Evolutionary conservation across 2,113 vertebrate species (phyloP).

Genomic region (Camelus dromedarius): DNA sequence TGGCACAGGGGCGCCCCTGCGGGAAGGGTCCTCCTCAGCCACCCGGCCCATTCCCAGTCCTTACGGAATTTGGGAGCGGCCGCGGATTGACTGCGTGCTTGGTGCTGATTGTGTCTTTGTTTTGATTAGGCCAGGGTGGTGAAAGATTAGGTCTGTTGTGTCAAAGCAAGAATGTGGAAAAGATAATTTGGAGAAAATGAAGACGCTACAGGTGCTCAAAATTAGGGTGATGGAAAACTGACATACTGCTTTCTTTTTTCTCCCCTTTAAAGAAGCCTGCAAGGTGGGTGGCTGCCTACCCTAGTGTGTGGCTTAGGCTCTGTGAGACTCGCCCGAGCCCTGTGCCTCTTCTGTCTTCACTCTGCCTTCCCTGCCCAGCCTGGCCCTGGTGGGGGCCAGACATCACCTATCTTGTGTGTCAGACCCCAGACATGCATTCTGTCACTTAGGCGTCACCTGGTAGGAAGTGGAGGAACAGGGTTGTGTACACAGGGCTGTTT

Average conservation of each 20-base stretch:
- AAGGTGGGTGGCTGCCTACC: accelerated
- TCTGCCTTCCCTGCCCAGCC: neutral
- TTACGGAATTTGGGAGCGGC: accelerated
- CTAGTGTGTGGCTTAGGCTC: too few relatives aligned
- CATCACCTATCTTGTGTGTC: accelerated
- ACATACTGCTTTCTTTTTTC: accelerated
- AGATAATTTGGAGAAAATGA: neutral
- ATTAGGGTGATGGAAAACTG: neutral
- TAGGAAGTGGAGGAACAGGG: accelerated
- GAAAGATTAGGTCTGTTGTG: neutral
- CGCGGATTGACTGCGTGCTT: accelerated
- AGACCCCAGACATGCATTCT: neutral
- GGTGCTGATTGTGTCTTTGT: neutral
- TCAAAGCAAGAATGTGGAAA: too few relatives aligned
- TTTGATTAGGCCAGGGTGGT: neutral
- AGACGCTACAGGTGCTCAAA: too few relatives aligned
- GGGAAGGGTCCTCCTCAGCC: too few relatives aligned
- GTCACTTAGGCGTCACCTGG: accelerated
- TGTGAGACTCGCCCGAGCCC: accelerated
- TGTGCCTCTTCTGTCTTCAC: neutral
- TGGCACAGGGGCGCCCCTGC: too few relatives aligned
- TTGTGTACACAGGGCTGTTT: accelerated
- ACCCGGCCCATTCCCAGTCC: accelerated
- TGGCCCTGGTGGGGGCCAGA: neutral
- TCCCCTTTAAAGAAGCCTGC: too few relatives aligned